A percentile compares a stretch with the other conserved stretches of the same genome.
Evolutionary conservation across 2,113 vertebrate genomes (phyloP).

Genomic region (Corythaeola cristata): DNA sequence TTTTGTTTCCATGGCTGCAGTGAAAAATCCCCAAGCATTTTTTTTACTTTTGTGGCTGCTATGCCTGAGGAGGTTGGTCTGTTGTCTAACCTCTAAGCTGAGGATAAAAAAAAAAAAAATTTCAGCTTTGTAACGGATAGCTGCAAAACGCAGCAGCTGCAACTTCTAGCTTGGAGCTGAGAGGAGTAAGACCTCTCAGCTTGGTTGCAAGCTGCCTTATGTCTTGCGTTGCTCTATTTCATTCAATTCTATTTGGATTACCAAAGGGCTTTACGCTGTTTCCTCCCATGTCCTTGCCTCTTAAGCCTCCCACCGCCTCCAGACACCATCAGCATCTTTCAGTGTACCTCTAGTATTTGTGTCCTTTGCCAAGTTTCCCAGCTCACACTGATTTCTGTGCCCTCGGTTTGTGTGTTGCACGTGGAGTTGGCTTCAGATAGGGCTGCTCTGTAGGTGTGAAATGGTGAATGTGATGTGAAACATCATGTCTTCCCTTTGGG

Average conservation of each 20-base stretch:
- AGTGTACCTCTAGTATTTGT: neutral
- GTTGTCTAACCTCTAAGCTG: neutral
- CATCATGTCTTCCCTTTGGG: neutral
- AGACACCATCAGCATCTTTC: neutral
- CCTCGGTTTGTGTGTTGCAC: neutral
- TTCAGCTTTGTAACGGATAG: neutral
- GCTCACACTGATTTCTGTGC: neutral
- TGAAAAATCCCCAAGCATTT: neutral
- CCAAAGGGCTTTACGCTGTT: neutral
- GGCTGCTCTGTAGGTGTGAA: neutral
- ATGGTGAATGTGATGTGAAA: neutral
- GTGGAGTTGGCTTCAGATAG: neutral
- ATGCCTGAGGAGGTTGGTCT: neutral
- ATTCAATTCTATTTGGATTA: neutral
- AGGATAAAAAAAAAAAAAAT: neutral
- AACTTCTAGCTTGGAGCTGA: neutral
- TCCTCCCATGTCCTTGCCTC: neutral
- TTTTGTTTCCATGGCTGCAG: neutral
- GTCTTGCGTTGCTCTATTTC: neutral
- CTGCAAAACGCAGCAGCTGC: neutral
- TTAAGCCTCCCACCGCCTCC: neutral
- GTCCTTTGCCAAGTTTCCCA: neutral
- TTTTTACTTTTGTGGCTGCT: neutral
- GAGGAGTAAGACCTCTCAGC: neutral
- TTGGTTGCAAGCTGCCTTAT: neutral